Conservation (phyloP, 2,113 vertebrate species). For the Petrocephalus zakoni region DNA sequence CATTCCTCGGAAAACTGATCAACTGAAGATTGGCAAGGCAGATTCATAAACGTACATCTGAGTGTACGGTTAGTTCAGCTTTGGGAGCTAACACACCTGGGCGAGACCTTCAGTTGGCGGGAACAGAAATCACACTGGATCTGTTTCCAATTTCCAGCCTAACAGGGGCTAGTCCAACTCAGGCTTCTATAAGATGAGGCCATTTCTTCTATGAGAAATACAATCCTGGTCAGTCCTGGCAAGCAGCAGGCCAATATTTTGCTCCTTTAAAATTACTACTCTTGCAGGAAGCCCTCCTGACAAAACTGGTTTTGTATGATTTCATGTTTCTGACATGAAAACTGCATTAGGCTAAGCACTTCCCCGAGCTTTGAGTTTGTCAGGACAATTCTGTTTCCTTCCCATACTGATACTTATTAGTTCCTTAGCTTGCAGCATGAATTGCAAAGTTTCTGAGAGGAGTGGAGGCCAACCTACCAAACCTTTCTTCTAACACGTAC, state of each 20-base stretch:
- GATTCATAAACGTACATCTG: neutral
- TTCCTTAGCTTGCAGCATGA: conserved; percentile 38
- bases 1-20: neutral
- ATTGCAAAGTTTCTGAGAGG: conserved; percentile 27
- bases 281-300: conserved; percentile 22
- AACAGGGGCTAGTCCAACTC: conserved; percentile 12
- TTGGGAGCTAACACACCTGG: neutral
- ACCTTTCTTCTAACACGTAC: neutral
- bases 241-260: conserved; percentile 26
- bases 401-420: conserved; percentile 24
- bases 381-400: conserved; percentile 38
- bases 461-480: neutral
- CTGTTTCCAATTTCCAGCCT: conserved; percentile 31
- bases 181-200: neutral
- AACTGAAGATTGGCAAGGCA: neutral
- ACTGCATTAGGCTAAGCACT: conserved; percentile 29
- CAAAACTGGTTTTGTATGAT: conserved; percentile 38
- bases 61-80: neutral
- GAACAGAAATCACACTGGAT: neutral
- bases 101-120: neutral
- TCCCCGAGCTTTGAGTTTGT: conserved; percentile 31
- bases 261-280: conserved; percentile 40
- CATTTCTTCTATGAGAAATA: neutral
- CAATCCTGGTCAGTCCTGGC: conserved; percentile 11
- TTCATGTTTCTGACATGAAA: conserved; percentile 48